Evolutionary conservation across 2,113 vertebrate genomes (phyloP).

Genomic region (Colaptes auratus): DNA sequence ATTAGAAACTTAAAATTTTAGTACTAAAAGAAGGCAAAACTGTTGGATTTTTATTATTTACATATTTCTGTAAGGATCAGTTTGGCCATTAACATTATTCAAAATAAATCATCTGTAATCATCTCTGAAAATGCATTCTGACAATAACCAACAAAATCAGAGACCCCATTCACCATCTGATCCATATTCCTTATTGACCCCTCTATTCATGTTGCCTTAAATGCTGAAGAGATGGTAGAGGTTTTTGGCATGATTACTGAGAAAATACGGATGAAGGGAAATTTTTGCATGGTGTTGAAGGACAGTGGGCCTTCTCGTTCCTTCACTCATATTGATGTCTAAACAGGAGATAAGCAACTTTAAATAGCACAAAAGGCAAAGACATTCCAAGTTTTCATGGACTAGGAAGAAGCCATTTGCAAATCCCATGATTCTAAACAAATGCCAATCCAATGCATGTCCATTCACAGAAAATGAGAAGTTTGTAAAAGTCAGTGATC

Average conservation of each 20-base stretch:
- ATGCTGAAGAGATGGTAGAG: neutral
- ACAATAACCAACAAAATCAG: too few relatives aligned
- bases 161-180: neutral
- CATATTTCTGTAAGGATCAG: neutral
- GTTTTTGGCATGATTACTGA: neutral
- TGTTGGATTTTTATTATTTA: neutral
- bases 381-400: neutral
- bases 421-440: neutral
- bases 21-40: conserved; percentile 23
- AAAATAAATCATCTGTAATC: neutral
- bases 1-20: neutral
- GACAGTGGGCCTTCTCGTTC: neutral
- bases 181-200: neutral
- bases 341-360: neutral
- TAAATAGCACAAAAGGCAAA: neutral
- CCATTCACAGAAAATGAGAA: neutral
- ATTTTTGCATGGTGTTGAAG: neutral
- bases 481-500: neutral
- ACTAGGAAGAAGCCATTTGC: neutral
- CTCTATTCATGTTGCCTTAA: neutral
- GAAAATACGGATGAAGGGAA: neutral
- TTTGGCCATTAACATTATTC: neutral
- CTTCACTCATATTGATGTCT: neutral
- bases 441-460: neutral
- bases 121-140: neutral